Base-by-base conservation (phyloP, 2,797 vertebrate genomes). In the Centroberyx gerrardi region DNA sequence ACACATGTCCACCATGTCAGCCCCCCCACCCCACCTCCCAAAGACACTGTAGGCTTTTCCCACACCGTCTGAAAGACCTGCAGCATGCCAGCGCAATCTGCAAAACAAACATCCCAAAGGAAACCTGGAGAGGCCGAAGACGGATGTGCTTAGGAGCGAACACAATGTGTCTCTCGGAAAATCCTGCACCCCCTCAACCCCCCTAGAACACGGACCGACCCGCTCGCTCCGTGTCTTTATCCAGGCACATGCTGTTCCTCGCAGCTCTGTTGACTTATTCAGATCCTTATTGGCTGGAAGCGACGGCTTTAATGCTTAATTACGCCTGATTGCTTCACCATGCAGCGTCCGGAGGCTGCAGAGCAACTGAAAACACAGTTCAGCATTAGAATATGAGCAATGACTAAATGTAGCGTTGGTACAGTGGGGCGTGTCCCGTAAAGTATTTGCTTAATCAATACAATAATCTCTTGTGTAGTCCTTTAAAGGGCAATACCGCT, bases 1-100 rank as follows among this genome's bases (percentile, higher is more conserved):
- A 29, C 59, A 84, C 84, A 82, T 5, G 79, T 86, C 70, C 60
- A 55, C 49, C 65, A 0, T 38, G 62, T 62, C 42, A 42, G 28
- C 42, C 44, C 36, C 51, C 46, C 62, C 22, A 1, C 46, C 62
- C 22, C 22, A 1, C 22, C 22, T 22, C 49, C 53, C 38, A 55
- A 14, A 54, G 17, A 54, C 63, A 18, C 15, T 22, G 59, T 28
- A 38, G 48, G 3, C 38, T 46, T 36, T 61, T 61, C 72, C 64
- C 58, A 60, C 53, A 74, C 60, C 15, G 63, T 78, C 59, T 46
- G 49, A 58, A 65, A 52, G 48, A 31, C 29, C 53, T 13, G 51
- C 44, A 40, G 22, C 62, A 51, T 65, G 44, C 44, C 54, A 72
- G 29, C 36, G n/a, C 49, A 68, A 62, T 61, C 72, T 54, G 63